A percentile compares a stretch with the other conserved stretches of the same genome.
phyloP scores from a whole-genome alignment of 1,140 invertebrate genomes.

The Euwallacea similis region DNA sequence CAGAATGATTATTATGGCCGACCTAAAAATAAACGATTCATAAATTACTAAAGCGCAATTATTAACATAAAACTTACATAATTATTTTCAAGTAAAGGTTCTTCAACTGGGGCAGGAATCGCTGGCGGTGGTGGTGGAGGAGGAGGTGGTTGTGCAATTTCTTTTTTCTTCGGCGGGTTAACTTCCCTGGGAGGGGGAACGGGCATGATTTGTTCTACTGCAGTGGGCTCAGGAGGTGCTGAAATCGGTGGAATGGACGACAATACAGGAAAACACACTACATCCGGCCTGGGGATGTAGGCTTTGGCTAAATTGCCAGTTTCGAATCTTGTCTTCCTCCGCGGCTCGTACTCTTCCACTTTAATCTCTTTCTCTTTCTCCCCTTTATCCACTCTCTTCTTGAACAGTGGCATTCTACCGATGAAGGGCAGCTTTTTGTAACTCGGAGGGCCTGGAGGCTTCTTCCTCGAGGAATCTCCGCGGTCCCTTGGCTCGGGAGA shows the following conservation, averaged over 20 bases:
- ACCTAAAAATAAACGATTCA: no score
- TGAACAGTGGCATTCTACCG: conserved; percentile 68
- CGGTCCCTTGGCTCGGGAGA: conserved; percentile 16
- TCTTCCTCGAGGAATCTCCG: conserved; percentile 35
- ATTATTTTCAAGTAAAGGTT: no score
- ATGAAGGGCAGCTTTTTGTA: conserved; percentile 69
- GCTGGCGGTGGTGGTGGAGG: conserved; percentile 25
- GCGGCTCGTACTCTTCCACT: conserved; percentile 51
- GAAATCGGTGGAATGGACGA: conserved; percentile 56
- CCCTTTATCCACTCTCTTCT: conserved; percentile 58
- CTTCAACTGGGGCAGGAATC: background rate
- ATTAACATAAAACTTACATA: no score
- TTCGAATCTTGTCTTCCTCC: conserved; percentile 49
- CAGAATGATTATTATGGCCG: background rate
- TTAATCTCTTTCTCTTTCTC: conserved; percentile 50
- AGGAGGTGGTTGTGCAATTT: conserved; percentile 16
- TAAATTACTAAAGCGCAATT: no score
- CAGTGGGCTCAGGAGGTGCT: conserved; percentile 40
- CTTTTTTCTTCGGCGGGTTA: conserved; percentile 14
- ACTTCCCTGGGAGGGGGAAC: conserved; percentile 41
- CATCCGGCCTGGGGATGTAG: conserved; percentile 55
- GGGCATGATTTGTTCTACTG: conserved; percentile 24
- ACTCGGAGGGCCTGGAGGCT: conserved; percentile 43
- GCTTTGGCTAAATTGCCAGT: conserved; percentile 50
- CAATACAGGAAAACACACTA: conserved; percentile 61